Percentiles rank a stretch among this genome's conserved stretches.
phyloP scores from a whole-genome alignment of 2,888 invertebrate species.

The Rhopalosiphum nymphaeae region DNA sequence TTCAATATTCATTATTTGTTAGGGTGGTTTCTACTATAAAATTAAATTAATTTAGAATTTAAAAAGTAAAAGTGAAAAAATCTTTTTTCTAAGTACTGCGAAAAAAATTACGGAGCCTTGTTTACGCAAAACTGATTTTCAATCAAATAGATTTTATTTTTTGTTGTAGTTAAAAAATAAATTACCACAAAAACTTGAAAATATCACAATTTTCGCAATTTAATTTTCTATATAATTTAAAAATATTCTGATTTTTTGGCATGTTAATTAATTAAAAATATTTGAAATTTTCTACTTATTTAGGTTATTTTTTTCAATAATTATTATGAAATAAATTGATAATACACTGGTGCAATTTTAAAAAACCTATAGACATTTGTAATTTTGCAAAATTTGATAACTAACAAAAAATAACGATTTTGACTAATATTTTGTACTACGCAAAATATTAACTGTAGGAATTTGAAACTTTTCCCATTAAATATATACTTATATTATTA shows the following conservation, averaged over 20 bases:
- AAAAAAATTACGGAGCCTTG: not conserved
- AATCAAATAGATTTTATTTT: not conserved
- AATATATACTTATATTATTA: too few species aligned
- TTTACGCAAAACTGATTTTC: not conserved
- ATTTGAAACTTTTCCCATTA: not conserved
- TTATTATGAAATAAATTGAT: not conserved
- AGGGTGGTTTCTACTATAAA: not conserved
- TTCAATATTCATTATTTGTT: not conserved
- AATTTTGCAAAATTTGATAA: not conserved
- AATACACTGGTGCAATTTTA: not conserved
- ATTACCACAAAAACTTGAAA: not conserved
- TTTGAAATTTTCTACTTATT: too few species aligned
- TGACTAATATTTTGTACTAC: not conserved
- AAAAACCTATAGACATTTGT: not conserved
- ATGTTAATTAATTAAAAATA: too few species aligned
- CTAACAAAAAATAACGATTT: not conserved
- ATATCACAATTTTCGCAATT: not conserved
- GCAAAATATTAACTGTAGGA: not conserved
- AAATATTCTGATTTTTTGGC: too few species aligned
- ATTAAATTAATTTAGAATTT: not conserved
- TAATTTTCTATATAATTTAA: too few species aligned
- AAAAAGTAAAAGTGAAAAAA: not conserved
- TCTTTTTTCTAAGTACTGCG: not conserved
- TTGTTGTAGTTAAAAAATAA: not conserved
- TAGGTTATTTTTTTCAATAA: too few species aligned